Evolutionary conservation across 2,797 vertebrate species (phyloP), one percentile per base, ranked within the genome.

Genomic region (Lerista edwardsae): DNA sequence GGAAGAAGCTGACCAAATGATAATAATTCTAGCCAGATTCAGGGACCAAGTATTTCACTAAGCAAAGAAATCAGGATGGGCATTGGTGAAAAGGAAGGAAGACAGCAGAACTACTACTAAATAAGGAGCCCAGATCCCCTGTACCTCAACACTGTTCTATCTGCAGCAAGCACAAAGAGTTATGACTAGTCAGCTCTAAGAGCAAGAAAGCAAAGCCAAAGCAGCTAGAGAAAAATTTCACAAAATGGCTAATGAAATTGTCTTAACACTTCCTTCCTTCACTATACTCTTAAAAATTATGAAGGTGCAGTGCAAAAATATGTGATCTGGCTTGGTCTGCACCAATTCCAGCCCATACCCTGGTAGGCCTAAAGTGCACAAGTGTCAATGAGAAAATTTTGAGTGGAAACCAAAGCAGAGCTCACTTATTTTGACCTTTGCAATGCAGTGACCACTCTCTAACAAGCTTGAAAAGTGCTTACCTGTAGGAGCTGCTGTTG

Each of bases 401-500:
- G 29, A 31, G 57, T 9, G 29, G 59, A 36, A 75, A 65, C 14
- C 44, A 51, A 39, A 12, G 1, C 47, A 27, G 23, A 23, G 39
- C 73, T 59, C 27, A 41, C 19, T 3, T 55, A 36, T 82, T 44
- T 47, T 74, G 12, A 47, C 75, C 36, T 75, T 57, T 57, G 1
- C 6, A 75, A 11, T 2, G 29, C 2, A 61, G 9, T 23, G 10
- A 17, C 61, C 7, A 72, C 6, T 15, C 3, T 6, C 1, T 2
- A 14, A 29, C 11, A 2, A 51, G 3, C 51, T 34, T 62, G 19
- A 59, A 82, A 86, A 34, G 3, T 36, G 62, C 27, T 72, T 93
- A 99, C 98, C 98, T 99, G 98, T 51, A 98, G 95, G 76, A 99
- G 97, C 55, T 97, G 98, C 79, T 99, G 98, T 82, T 99, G 98